phyloP scores from a whole-genome alignment of 2,797 vertebrate genomes.

The Perodicticus potto region DNA sequence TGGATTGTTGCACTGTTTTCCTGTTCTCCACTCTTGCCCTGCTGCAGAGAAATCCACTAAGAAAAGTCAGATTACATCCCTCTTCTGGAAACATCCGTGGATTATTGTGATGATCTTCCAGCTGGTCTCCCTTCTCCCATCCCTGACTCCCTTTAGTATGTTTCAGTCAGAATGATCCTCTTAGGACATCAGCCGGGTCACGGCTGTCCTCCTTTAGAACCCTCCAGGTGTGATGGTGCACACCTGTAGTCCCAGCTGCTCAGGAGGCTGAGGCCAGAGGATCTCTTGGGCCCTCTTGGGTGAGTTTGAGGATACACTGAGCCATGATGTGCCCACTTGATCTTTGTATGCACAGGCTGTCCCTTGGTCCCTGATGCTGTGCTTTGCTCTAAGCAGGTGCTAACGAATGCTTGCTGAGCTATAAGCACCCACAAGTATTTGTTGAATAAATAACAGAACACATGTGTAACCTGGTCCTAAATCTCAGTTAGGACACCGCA shows the following conservation, averaged over 20 bases:
- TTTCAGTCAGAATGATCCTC: neutral
- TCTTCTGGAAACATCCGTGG: neutral
- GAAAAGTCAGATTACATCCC: neutral
- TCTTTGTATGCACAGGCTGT: no score
- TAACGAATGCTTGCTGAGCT: neutral
- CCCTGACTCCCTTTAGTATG: neutral
- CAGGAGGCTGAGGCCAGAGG: no score
- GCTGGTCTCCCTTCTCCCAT: neutral
- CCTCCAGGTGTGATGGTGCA: no score
- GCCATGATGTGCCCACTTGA: no score
- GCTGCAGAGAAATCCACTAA: no score
- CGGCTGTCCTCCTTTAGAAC: neutral
- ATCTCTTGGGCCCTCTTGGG: no score
- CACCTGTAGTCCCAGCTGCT: no score
- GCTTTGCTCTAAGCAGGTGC: neutral
- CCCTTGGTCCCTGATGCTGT: accelerated
- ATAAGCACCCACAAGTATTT: neutral
- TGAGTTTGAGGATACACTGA: no score
- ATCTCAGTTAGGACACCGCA: neutral
- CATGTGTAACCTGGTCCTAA: accelerated
- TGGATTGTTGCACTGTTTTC: neutral
- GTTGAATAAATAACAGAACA: neutral
- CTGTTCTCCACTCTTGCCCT: neutral
- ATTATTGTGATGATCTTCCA: neutral
- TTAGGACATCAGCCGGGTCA: neutral